phyloP scores from a whole-genome alignment of 1,140 invertebrate genomes.

The Sycophila sp. region DNA sequence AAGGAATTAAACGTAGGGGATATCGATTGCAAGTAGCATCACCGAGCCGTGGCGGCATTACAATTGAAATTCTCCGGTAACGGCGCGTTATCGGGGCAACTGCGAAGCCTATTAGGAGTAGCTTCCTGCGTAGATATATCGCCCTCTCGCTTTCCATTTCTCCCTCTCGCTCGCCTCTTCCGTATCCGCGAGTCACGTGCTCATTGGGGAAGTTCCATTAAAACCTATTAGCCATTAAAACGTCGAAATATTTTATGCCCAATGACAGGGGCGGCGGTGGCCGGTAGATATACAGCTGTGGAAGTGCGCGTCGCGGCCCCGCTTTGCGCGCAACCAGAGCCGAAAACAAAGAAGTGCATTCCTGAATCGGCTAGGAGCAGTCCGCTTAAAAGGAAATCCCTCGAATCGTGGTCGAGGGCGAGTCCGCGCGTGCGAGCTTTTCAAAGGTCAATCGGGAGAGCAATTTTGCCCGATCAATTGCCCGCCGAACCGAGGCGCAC shows the following conservation, averaged over 20 bases:
- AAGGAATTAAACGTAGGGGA: background rate
- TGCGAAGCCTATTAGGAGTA: constrained; percentile 15
- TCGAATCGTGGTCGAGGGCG: background rate
- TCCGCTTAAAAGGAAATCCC: background rate
- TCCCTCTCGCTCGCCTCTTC: constrained; percentile 6
- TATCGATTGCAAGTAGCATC: background rate
- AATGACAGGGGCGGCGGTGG: constrained; percentile 48
- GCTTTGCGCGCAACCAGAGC: too few species aligned
- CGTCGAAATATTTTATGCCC: constrained; percentile 56
- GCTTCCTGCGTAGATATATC: constrained; percentile 21
- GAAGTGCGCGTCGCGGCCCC: too few species aligned
- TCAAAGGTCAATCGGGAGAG: background rate
- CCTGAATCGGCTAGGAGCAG: background rate
- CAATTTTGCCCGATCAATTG: background rate
- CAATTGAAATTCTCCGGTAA: constrained; percentile 13
- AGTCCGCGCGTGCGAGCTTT: too few species aligned
- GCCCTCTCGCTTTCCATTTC: constrained; percentile 1
- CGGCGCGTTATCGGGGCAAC: background rate
- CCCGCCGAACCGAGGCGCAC: background rate
- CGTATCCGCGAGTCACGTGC: constrained; percentile 39
- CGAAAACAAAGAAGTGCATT: constrained; percentile 45
- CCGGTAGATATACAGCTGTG: constrained; percentile 44
- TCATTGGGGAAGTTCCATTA: constrained; percentile 48
- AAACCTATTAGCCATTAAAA: constrained; percentile 58
- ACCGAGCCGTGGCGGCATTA: background rate